A percentile compares a stretch with the other conserved stretches of the same genome.
Conservation (phyloP, 2,888 invertebrate species). For the Amorpha juglandis region DNA sequence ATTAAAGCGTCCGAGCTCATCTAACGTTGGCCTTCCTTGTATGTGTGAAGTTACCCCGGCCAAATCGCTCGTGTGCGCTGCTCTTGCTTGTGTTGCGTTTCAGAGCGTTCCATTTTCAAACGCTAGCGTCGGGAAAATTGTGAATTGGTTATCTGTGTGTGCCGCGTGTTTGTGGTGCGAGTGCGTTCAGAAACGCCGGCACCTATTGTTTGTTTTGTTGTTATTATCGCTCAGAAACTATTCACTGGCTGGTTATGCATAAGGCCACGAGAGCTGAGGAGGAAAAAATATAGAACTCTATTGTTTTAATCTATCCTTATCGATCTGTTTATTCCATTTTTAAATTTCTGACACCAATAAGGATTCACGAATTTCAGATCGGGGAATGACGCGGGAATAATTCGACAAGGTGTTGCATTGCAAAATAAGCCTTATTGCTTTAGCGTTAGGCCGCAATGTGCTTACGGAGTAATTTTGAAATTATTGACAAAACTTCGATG, state of each 20-base stretch:
- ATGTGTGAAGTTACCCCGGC: constrained; percentile 69
- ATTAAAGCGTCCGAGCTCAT: constrained; percentile 55
- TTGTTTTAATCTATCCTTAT: neutral
- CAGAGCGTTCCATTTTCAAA: constrained; percentile 69
- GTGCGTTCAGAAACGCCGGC: constrained; percentile 61
- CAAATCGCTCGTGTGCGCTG: constrained; percentile 55
- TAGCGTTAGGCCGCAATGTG: constrained; percentile 32
- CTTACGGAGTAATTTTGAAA: constrained; percentile 34
- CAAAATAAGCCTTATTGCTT: constrained; percentile 32
- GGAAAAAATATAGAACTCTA: constrained; percentile 17
- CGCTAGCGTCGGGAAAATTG: constrained; percentile 67
- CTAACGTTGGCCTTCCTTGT: constrained; percentile 46
- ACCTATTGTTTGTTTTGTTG: constrained; percentile 77
- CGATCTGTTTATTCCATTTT: constrained; percentile 28
- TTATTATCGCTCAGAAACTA: constrained; percentile 68
- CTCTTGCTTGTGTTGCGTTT: constrained; percentile 61
- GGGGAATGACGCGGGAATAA: constrained; percentile 8
- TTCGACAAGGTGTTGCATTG: constrained; percentile 35
- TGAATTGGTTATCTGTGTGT: constrained; percentile 77
- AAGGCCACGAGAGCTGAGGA: constrained; percentile 3
- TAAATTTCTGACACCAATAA: constrained; percentile 33
- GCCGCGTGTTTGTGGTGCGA: constrained; percentile 51
- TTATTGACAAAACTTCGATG: constrained; percentile 70
- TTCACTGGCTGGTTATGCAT: constrained; percentile 28
- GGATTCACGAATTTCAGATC: constrained; percentile 25